Conservation (phyloP, 64 coral and sea anemone genomes). For the Trachythela sp. region DNA sequence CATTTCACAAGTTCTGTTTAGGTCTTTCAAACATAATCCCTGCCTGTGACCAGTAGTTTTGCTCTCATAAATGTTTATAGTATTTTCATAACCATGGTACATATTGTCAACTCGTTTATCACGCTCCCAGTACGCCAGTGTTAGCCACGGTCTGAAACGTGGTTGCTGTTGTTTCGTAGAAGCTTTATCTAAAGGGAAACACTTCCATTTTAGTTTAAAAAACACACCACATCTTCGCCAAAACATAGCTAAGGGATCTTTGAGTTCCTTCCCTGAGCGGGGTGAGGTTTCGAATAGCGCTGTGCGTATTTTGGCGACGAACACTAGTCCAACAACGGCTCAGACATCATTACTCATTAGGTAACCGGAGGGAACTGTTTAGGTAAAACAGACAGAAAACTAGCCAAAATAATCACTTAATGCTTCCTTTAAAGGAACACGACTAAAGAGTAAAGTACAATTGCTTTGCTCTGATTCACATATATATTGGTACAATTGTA, state of each 20-base stretch:
- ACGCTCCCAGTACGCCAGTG: background rate
- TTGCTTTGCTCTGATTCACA: background rate
- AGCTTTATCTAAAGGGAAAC: background rate
- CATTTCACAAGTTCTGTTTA: background rate
- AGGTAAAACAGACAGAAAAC: background rate
- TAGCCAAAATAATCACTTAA: background rate
- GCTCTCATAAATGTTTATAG: constrained; percentile 21
- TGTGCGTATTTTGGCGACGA: too few species aligned
- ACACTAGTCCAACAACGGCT: background rate
- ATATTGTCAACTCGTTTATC: background rate
- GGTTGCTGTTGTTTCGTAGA: background rate
- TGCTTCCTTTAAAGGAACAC: background rate
- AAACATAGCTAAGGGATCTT: background rate
- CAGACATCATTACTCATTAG: background rate
- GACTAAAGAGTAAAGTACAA: too few species aligned
- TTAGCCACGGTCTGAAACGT: background rate
- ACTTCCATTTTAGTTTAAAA: background rate
- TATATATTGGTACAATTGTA: background rate
- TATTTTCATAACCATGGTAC: background rate
- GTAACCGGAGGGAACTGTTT: background rate
- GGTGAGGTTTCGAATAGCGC: background rate
- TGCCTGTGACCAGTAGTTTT: background rate
- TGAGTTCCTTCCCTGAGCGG: background rate
- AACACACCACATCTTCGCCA: background rate
- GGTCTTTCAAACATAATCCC: background rate